A percentile compares a stretch with the other conserved stretches of the same genome.
Conservation (phyloP, 1,140 invertebrate genomes). For the Aphaenogaster rudis region DNA sequence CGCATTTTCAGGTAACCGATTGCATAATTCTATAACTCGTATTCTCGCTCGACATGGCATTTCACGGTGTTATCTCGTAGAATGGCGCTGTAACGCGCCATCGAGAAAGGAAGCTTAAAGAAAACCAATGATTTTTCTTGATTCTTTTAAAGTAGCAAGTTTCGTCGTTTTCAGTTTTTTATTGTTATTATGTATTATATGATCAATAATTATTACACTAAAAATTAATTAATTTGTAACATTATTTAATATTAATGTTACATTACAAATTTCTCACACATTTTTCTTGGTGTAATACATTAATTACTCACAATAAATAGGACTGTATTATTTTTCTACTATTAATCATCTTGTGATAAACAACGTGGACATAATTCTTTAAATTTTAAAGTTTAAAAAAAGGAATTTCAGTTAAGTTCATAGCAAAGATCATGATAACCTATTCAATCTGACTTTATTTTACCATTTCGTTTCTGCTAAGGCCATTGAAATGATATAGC, state of each 20-base stretch:
- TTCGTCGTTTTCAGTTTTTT: background rate
- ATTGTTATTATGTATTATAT: background rate
- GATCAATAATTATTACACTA: background rate
- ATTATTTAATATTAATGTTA: background rate
- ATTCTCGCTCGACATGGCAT: background rate
- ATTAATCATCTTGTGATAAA: background rate
- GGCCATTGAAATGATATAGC: background rate
- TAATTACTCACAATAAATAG: background rate
- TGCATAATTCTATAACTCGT: conserved; percentile 18
- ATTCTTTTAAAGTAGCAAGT: background rate
- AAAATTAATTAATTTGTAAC: conserved; percentile 19
- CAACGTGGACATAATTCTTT: background rate
- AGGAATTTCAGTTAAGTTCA: background rate
- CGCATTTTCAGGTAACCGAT: conserved; percentile 87
- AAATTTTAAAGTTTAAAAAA: background rate
- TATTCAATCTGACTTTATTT: background rate
- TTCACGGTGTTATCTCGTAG: background rate
- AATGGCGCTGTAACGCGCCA: background rate
- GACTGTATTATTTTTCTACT: background rate
- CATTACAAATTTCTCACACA: background rate
- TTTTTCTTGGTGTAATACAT: background rate
- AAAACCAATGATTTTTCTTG: background rate
- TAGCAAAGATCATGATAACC: background rate
- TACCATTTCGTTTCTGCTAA: background rate
- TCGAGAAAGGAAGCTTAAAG: background rate